phyloP scores from a whole-genome alignment of 2,888 invertebrate species.

The Drosophila anceps region DNA sequence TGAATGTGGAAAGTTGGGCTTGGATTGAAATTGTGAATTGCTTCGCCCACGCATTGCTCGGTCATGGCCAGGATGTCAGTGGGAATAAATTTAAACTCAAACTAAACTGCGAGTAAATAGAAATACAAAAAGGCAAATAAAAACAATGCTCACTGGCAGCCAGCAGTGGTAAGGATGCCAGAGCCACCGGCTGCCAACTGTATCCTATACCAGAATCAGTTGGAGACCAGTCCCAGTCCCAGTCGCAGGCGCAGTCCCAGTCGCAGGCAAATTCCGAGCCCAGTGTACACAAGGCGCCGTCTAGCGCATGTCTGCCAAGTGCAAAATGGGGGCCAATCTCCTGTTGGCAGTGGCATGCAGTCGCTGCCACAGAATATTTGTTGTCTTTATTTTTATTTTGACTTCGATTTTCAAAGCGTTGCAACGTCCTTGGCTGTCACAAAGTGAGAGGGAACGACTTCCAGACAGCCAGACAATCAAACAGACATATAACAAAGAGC shows the following conservation, averaged over 20 bases:
- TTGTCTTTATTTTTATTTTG: conserved; percentile 67
- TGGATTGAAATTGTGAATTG: conserved; percentile 19
- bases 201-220: conserved; percentile 27
- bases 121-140: conserved; percentile 80
- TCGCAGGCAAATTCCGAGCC: conserved; percentile 66
- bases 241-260: conserved; percentile 28
- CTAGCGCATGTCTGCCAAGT: conserved; percentile 79
- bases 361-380: conserved; percentile 63
- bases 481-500: conserved; percentile 8
- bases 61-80: conserved; percentile 53
- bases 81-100: conserved; percentile 81
- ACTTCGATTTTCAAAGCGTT: conserved; percentile 74
- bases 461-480: conserved; percentile 10
- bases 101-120: conserved; percentile 81
- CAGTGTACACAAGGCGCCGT: conserved; percentile 76
- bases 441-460: conserved; percentile 12
- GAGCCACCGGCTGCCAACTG: conserved; percentile 14
- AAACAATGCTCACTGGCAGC: conserved; percentile 66
- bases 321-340: conserved; percentile 50
- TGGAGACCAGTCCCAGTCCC: conserved; percentile 14
- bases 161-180: conserved; percentile 38
- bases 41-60: conserved; percentile 50
- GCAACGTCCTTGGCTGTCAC: conserved; percentile 71
- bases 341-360: conserved; percentile 49
- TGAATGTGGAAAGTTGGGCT: conserved; percentile 25